phyloP scores from a whole-genome alignment of 2,888 invertebrate species.

The Agrochola lychnidis region DNA sequence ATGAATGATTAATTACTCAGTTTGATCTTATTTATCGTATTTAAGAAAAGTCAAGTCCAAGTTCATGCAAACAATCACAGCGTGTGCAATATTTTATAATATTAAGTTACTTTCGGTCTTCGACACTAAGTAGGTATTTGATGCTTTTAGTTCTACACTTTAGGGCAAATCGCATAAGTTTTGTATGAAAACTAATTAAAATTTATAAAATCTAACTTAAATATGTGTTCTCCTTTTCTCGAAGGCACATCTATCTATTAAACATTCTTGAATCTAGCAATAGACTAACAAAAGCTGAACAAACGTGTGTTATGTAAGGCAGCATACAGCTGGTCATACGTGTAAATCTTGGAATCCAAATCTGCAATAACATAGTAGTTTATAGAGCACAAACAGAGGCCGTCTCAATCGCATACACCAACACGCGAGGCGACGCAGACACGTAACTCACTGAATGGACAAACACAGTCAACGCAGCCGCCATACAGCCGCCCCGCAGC shows the following conservation, averaged over 20 bases:
- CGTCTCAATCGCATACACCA: conserved; percentile 32
- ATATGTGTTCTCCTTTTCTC: neutral
- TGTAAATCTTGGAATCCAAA: conserved; percentile 31
- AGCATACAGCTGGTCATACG: conserved; percentile 8
- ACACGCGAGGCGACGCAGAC: conserved; percentile 8
- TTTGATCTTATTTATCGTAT: neutral
- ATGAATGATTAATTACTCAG: conserved; percentile 23
- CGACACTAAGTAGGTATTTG: neutral
- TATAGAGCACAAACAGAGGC: conserved; percentile 40
- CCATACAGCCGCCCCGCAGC: neutral
- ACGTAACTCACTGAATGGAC: conserved; percentile 43
- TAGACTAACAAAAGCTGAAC: neutral
- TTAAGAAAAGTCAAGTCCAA: conserved; percentile 18
- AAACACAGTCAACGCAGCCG: conserved; percentile 30
- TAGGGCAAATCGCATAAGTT: neutral
- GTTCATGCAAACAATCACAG: conserved; percentile 15
- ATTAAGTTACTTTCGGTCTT: neutral
- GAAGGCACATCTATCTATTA: neutral
- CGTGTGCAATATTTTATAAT: neutral
- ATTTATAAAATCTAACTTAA: neutral
- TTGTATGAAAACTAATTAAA: neutral
- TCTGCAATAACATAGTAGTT: conserved; percentile 44
- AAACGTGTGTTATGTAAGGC: neutral
- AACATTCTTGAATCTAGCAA: neutral
- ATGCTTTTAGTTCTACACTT: neutral